These are phyloP conservation scores for Nymphalis urticae DNA, from an alignment of 2,888 invertebrate species.

Conservation along the genomic window DNA sequence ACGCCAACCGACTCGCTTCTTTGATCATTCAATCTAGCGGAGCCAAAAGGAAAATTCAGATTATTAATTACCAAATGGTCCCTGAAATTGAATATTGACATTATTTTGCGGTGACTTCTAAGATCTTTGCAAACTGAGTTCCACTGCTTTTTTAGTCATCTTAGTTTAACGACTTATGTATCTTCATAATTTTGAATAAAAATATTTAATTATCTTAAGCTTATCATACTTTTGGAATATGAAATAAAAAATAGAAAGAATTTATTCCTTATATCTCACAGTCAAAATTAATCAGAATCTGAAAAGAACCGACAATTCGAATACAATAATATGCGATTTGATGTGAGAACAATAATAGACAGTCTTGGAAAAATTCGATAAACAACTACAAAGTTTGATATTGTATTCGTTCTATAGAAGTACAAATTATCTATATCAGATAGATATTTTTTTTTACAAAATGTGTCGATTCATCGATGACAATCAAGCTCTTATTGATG, in stretches of 20 bases:
- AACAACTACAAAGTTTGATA: not conserved
- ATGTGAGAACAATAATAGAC: no score
- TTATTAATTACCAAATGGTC: slow-evolving; percentile 22
- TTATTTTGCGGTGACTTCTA: slow-evolving; percentile 4
- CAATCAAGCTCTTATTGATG: slow-evolving; percentile 13
- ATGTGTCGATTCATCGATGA: slow-evolving; percentile 15
- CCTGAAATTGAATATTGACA: slow-evolving; percentile 14
- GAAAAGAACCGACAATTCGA: no score
- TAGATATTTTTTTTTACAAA: not conserved
- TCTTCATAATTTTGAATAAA: no score
- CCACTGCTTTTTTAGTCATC: not conserved
- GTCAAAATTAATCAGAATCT: no score
- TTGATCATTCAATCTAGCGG: slow-evolving; percentile 17
- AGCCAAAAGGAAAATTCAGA: slow-evolving; percentile 14
- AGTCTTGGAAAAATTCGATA: not conserved
- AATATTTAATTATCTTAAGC: no score
- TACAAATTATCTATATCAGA: no score
- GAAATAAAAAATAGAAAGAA: no score
- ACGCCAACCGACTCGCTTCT: slow-evolving; percentile 7
- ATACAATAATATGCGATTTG: no score
- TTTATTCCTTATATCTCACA: no score
- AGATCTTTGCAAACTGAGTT: not conserved
- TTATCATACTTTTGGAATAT: no score
- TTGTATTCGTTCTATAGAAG: not conserved
- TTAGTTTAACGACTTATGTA: not conserved